Percentiles rank a stretch among this genome's conserved stretches.
phyloP scores from a whole-genome alignment of 2,888 invertebrate species.

The Argyresthia albistria region DNA sequence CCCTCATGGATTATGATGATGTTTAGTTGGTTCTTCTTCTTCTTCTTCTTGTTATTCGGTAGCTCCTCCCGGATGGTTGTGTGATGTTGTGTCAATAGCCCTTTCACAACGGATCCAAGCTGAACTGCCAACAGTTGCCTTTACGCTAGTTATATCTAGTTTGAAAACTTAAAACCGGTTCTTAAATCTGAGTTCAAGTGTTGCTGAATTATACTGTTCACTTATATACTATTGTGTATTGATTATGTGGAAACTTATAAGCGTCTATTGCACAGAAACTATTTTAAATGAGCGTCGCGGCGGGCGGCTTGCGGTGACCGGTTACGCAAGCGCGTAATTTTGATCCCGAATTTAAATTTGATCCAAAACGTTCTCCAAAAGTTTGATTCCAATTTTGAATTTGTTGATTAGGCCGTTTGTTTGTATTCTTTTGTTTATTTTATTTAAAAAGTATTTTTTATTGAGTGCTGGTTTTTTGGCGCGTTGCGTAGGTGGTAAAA shows the following conservation, averaged over 20 bases:
- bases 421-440: constrained; percentile 18
- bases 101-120: constrained; percentile 58
- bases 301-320: constrained; percentile 40
- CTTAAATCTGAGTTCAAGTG: constrained; percentile 60
- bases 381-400: constrained; percentile 37
- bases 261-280: constrained; percentile 65
- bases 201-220: constrained; percentile 67
- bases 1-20: constrained; percentile 2
- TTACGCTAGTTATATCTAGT: constrained; percentile 57
- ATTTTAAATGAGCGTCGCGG: constrained; percentile 65
- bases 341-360: constrained; percentile 31
- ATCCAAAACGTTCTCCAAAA: constrained; percentile 22
- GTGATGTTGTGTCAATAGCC: constrained; percentile 47
- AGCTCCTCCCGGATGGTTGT: constrained; percentile 62
- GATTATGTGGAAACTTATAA: constrained; percentile 62
- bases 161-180: constrained; percentile 51
- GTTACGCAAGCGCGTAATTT: constrained; percentile 64
- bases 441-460: constrained; percentile 22
- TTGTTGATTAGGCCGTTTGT: constrained; percentile 38
- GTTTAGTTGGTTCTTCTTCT: constrained; percentile 32
- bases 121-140: constrained; percentile 63
- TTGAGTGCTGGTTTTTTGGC: constrained; percentile 46
- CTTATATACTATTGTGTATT: constrained; percentile 54
- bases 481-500: constrained; percentile 66
- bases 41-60: constrained; percentile 27